phyloP scores from a whole-genome alignment of 1,140 invertebrate species.

The Chymomyza costata region DNA sequence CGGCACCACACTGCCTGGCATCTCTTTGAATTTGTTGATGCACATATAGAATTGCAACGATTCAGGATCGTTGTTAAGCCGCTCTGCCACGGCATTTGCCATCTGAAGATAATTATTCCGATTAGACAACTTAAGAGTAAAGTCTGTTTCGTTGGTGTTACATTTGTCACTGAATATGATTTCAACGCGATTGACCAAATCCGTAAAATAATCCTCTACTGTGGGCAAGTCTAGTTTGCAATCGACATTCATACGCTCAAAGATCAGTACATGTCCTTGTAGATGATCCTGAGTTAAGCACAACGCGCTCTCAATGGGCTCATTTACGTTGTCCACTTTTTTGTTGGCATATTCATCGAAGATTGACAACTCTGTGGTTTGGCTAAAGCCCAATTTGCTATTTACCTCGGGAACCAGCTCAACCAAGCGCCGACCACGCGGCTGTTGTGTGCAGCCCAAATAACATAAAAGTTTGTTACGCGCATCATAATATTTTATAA shows the following conservation, averaged over 20 bases:
- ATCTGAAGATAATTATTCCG: conserved; percentile 96
- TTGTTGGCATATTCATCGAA: conserved; percentile 85
- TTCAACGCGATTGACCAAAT: conserved; percentile 88
- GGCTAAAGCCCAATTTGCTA: conserved; percentile 83
- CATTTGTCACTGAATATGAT: conserved; percentile 96
- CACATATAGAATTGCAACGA: conserved; percentile 96
- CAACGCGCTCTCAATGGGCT: conserved; percentile 22
- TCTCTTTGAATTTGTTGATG: conserved; percentile 88
- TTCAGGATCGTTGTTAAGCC: conserved; percentile 92
- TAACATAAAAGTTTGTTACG: conserved; percentile 93
- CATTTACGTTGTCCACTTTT: conserved; percentile 34
- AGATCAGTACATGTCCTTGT: conserved; percentile 37
- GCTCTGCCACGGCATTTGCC: conserved; percentile 89
- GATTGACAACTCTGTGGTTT: conserved; percentile 79
- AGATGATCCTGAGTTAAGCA: conserved; percentile 16
- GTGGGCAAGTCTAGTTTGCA: conserved; percentile 87
- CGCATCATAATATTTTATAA: conserved; percentile 96
- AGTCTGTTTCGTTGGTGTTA: conserved; percentile 90
- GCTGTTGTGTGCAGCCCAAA: conserved; percentile 88
- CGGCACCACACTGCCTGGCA: conserved; percentile 83
- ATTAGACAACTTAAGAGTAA: conserved; percentile 93
- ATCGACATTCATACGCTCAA: conserved; percentile 37
- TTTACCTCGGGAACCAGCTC: conserved; percentile 91
- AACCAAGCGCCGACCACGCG: conserved; percentile 87
- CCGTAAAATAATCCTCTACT: conserved; percentile 92